Base-by-base conservation (phyloP, 2,888 invertebrate species). In the Carpatolechia fugitivella region DNA sequence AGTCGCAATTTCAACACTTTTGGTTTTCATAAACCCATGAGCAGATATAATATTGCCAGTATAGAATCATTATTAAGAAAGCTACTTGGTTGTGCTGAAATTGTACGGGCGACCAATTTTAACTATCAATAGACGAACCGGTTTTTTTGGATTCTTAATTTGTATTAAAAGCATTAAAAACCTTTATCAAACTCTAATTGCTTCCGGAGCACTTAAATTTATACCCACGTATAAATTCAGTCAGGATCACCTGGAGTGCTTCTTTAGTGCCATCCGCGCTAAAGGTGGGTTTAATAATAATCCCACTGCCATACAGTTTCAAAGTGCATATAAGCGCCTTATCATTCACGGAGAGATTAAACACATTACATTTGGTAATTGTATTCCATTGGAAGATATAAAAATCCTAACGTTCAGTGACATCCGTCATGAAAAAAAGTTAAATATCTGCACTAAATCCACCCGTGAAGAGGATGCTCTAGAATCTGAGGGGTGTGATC, bases 311-410 rank as follows among this genome's bases (percentile, higher is more conserved):
- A n/a, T 33, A n/a, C 33, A 33, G 33, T 33, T 33, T 33, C 11
- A 33, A 33, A 33, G 33, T 33, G 33, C 33, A 33, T 33, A 33
- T n/a, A 33, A 33, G 33, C 33, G 33, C 4, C 33, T 33, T 10
- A 33, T 33, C 7, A 33, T 33, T 33, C 33, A 33, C 33, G 33
- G 33, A 33, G 33, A 33, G n/a, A 49, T 49, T 3, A 49, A 49
- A 18, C 4, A 36, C 29, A 51, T 51, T 20, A 38, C 36, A 29
- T 38, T 24, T 38, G 51, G 51, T 3, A 51, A 51, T 38, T 51
- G 36, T 38, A 38, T 51, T 13, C 51, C 51, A 1, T 38, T 51
- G n/a, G 51, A 51, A 38, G 38, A 51, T 8, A 51, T 51, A 38
- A 38, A 36, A 29, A 51, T 51, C 35, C 16, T 51, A 11, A 51